Percentiles rank a stretch among this genome's conserved stretches.
Evolutionary conservation across 2,113 vertebrate genomes (phyloP).

Genomic region (Hemiscyllium ocellatum): DNA sequence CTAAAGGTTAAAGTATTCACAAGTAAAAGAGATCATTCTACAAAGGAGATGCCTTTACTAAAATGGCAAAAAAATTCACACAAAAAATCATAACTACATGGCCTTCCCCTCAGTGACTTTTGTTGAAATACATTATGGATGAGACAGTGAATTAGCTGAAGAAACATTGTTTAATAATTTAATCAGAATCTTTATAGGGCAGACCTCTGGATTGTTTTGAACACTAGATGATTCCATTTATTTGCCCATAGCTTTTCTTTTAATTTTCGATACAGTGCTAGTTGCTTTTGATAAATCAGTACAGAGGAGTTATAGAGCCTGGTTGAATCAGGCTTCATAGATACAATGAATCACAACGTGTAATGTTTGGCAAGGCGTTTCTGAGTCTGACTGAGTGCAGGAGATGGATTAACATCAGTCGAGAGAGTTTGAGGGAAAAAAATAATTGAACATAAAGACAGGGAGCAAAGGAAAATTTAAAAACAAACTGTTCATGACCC

Average conservation of each 20-base stretch:
- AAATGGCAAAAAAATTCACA: not conserved
- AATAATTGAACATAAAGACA: not conserved
- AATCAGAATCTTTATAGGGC: not conserved
- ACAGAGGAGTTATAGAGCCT: not conserved
- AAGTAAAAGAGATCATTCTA: constrained; percentile 6
- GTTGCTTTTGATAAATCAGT: not conserved
- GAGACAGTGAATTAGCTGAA: not conserved
- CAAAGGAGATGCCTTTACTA: not conserved
- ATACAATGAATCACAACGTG: not conserved
- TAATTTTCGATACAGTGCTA: not conserved
- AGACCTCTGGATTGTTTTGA: not conserved
- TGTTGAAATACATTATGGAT: not conserved
- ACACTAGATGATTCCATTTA: not conserved
- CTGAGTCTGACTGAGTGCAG: not conserved
- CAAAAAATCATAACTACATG: not conserved
- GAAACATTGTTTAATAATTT: not conserved
- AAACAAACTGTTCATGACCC: not conserved
- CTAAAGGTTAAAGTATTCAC: constrained; percentile 23
- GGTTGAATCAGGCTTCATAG: not conserved
- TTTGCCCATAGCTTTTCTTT: not conserved
- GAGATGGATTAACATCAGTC: not conserved
- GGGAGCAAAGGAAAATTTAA: too few relatives aligned
- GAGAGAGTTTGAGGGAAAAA: not conserved
- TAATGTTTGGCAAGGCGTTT: not conserved
- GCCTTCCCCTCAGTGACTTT: not conserved